Evolutionary conservation across 2,888 invertebrate species (phyloP), one percentile per base, ranked within the genome.

Genomic region (Apoderus coryli): DNA sequence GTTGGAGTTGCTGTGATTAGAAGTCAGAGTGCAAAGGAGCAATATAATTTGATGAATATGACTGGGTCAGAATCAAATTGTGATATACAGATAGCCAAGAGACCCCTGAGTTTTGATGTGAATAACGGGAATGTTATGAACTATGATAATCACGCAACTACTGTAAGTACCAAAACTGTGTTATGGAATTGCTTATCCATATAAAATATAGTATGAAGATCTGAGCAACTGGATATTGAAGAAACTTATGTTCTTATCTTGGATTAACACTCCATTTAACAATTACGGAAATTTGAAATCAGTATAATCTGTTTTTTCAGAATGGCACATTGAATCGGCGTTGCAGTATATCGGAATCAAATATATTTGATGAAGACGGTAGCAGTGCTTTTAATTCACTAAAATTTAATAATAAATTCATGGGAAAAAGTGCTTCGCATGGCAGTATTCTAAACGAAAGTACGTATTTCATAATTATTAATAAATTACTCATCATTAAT

Each of bases 301-400:
- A n/a, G n/a, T n/a, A n/a, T n/a, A n/a, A n/a, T n/a, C n/a, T n/a
- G n/a, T n/a, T n/a, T n/a, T n/a, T n/a, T n/a, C n/a, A n/a, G n/a
- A n/a, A n/a, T n/a, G n/a, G n/a, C 4, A 5, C 36, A 31, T 36
- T 49, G 32, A 40, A 42, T 26, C 39, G 56, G 35, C 49, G 53
- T 29, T 56, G 54, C 32, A 59, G 59, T 41, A 45, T 51, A 12
- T 57, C 57, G 10, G 59, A 57, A 25, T 53, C 48, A 25, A 54
- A 54, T 33, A 37, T 52, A 14, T 44, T 38, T 37, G 31, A 34
- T 25, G 45, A 44, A 31, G 38, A 38, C 14, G 32, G 38, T 6
- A 44, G n/a, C n/a, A n/a, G n/a, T n/a, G n/a, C n/a, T n/a, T n/a
- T n/a, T n/a, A n/a, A n/a, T n/a, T n/a, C n/a, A n/a, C n/a, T n/a